Percentiles rank a stretch among this genome's conserved stretches.
These are phyloP conservation scores for Idaea dimidiata DNA, from an alignment of 2,888 invertebrate species.

Conservation along the genomic window DNA sequence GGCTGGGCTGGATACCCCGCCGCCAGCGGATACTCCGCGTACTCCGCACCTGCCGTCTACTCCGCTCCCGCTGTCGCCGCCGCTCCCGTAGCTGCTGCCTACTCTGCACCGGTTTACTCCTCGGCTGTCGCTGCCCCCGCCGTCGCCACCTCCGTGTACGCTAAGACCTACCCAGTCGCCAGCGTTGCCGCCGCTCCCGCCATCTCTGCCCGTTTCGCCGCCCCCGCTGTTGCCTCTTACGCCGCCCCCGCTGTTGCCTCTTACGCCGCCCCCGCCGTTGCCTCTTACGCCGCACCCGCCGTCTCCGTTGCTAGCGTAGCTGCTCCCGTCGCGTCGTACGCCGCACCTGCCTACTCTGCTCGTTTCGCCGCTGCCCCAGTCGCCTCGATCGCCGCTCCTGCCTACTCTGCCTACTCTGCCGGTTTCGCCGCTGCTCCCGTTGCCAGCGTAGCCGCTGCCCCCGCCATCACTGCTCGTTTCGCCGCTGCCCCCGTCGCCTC, in stretches of 20 bases:
- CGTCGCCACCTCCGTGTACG: constrained; percentile 35
- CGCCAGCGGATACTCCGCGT: background rate
- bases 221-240: no score
- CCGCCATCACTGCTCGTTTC: background rate
- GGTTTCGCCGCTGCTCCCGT: background rate
- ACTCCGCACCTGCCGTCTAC: no score
- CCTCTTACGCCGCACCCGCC: no score
- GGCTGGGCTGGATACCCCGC: no score
- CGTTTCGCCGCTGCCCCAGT: constrained; percentile 28
- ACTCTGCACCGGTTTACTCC: background rate
- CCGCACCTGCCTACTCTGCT: background rate
- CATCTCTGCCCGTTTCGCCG: no score
- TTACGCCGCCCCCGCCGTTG: background rate
- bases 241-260: background rate
- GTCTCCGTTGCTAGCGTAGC: constrained; percentile 5
- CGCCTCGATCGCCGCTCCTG: constrained; percentile 23
- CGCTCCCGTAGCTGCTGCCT: no score
- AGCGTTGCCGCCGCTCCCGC: no score
- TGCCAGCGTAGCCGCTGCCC: background rate
- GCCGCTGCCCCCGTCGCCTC: background rate
- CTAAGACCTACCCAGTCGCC: constrained; percentile 19
- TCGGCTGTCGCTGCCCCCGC: constrained; percentile 28
- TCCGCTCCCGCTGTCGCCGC: constrained; percentile 8
- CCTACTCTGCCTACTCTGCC: constrained; percentile 33
- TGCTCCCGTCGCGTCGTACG: no score